Percentiles rank a stretch among this genome's conserved stretches.
Evolutionary conservation across 2,888 invertebrate species (phyloP).

Genomic region (Coecobrya sp.): DNA sequence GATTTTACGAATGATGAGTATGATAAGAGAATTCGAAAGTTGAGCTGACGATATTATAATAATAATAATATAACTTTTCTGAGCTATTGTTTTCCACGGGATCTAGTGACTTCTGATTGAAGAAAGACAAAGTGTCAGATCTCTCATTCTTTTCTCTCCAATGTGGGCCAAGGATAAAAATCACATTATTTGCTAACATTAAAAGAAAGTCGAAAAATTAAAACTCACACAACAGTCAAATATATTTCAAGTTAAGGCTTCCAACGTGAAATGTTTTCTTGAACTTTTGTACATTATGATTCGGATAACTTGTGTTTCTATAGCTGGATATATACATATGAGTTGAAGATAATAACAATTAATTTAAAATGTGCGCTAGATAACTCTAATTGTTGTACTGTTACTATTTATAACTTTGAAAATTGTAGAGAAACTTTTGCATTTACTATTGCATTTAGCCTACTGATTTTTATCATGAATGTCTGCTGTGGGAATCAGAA

Average conservation of each 20-base stretch:
- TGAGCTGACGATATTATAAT: too few relatives aligned
- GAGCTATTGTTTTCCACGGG: not conserved
- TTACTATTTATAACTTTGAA: not conserved
- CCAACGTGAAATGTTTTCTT: not conserved
- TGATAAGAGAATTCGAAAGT: too few relatives aligned
- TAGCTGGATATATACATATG: not conserved
- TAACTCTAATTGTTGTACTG: not conserved
- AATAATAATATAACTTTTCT: not conserved
- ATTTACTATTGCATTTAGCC: not conserved
- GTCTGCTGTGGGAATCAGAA: not conserved
- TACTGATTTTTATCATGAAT: not conserved
- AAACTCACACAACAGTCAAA: not conserved
- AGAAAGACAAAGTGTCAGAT: not conserved
- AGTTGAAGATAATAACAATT: not conserved
- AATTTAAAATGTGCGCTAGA: not conserved
- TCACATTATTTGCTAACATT: not conserved
- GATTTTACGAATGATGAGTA: not conserved
- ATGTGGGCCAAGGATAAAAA: not conserved
- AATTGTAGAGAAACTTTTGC: not conserved
- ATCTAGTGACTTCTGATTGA: conserved; percentile 1
- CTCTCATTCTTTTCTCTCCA: not conserved
- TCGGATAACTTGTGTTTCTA: not conserved
- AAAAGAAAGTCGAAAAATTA: not conserved
- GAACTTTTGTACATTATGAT: not conserved
- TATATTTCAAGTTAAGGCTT: too few relatives aligned